Percentiles rank a stretch among this genome's conserved stretches.
Evolutionary conservation across 2,113 vertebrate species (phyloP).

Genomic region (Catharus fuscescens): DNA sequence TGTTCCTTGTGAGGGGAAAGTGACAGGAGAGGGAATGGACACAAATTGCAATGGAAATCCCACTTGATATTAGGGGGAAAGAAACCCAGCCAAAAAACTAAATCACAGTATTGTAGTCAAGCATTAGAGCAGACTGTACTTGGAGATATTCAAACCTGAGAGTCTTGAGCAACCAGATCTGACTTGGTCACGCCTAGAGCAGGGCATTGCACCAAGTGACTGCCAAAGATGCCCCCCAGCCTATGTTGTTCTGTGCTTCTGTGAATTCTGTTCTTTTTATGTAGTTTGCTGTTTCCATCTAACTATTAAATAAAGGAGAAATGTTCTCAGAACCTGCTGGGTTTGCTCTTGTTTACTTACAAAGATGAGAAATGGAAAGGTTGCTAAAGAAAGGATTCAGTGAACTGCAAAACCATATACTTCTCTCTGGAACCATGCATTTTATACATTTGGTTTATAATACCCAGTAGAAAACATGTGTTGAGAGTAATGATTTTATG

Average conservation of each 20-base stretch:
- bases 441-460: slow-evolving; percentile 39
- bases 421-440: slow-evolving; percentile 11
- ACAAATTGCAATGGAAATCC: not conserved
- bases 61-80: not conserved
- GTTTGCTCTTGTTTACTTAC: not conserved
- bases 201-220: not conserved
- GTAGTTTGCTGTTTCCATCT: not conserved
- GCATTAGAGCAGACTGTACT: not conserved
- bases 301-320: not conserved
- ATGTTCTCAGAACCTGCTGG: not conserved
- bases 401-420: slow-evolving; percentile 39
- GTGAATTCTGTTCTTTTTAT: not conserved
- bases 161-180: not conserved
- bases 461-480: slow-evolving; percentile 14
- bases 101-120: not conserved
- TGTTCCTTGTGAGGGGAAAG: not conserved
- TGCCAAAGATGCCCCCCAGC: not conserved
- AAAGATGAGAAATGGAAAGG: not conserved
- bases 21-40: not conserved
- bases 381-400: slow-evolving; percentile 39
- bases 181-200: not conserved
- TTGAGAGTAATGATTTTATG: slow-evolving; percentile 18
- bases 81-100: not conserved
- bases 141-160: not conserved
- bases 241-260: not conserved